Conservation (phyloP, 2,797 vertebrate genomes). For the Mycteria americana region DNA sequence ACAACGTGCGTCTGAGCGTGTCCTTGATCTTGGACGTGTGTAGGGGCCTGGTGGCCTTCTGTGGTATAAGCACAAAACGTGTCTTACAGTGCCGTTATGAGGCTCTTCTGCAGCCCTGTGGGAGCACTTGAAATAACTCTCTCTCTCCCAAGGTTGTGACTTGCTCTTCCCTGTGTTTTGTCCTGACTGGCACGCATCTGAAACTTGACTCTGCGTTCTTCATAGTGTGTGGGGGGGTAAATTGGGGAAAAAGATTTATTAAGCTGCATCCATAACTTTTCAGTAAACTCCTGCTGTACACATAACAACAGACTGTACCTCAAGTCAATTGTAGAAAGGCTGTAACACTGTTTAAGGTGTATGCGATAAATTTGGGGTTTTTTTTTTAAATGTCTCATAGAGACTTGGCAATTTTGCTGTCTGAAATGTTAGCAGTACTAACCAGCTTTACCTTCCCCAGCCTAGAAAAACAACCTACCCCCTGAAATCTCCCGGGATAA, state of each 20-base stretch:
- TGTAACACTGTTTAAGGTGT: neutral
- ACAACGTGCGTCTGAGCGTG: fast-evolving
- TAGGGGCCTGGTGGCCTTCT: neutral
- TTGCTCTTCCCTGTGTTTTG: neutral
- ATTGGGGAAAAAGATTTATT: neutral
- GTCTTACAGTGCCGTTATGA: fast-evolving
- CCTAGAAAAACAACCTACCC: slow-evolving; percentile 88
- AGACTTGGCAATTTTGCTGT: neutral
- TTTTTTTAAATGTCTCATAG: fast-evolving
- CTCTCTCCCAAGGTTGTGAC: neutral
- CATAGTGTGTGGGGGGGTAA: neutral
- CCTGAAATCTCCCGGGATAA: slow-evolving; percentile 94
- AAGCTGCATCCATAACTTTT: neutral
- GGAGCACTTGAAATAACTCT: neutral
- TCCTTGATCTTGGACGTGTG: neutral
- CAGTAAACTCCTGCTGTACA: neutral
- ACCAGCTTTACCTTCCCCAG: slow-evolving; percentile 68
- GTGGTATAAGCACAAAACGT: neutral
- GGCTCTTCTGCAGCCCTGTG: neutral
- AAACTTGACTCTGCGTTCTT: neutral
- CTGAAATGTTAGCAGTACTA: neutral
- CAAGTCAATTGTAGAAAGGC: neutral
- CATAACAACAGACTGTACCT: neutral
- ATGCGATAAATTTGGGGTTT: neutral
- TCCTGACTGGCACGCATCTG: neutral